Conservation (phyloP, 2,888 invertebrate species). For the Ashinkailepas kermadecensis region DNA sequence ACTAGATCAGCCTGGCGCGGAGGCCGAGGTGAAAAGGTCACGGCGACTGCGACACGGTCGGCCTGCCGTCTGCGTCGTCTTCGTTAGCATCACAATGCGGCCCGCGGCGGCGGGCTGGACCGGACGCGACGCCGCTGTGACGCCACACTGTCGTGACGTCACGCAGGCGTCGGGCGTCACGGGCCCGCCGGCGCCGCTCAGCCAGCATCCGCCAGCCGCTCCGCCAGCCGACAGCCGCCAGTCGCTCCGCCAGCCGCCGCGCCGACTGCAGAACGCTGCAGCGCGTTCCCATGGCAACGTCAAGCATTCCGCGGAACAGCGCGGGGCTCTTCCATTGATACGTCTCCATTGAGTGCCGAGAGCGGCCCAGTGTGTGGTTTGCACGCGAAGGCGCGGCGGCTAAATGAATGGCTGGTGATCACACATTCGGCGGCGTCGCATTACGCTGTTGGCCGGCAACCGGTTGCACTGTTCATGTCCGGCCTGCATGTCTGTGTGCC, state of each 20-base stretch:
- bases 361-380: too few relatives aligned
- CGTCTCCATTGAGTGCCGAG: too few relatives aligned
- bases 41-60: background rate
- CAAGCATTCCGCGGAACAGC: too few relatives aligned
- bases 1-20: background rate
- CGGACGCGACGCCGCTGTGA: background rate
- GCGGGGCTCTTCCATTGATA: too few relatives aligned
- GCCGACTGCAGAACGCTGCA: too few relatives aligned
- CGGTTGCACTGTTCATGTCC: background rate
- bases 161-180: background rate
- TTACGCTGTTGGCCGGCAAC: background rate
- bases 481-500: background rate
- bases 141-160: background rate
- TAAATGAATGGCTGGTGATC: background rate
- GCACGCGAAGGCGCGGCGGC: background rate
- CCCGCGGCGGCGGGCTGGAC: background rate
- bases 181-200: too few relatives aligned
- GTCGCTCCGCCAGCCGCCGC: too few relatives aligned
- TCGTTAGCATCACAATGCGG: slow-evolving; percentile 13
- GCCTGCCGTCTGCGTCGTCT: background rate
- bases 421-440: background rate
- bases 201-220: too few relatives aligned
- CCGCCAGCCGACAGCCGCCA: too few relatives aligned
- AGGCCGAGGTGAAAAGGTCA: background rate
- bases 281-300: too few relatives aligned